phyloP scores from a whole-genome alignment of 2,113 vertebrate species.

The Rhabdomys dilectus region DNA sequence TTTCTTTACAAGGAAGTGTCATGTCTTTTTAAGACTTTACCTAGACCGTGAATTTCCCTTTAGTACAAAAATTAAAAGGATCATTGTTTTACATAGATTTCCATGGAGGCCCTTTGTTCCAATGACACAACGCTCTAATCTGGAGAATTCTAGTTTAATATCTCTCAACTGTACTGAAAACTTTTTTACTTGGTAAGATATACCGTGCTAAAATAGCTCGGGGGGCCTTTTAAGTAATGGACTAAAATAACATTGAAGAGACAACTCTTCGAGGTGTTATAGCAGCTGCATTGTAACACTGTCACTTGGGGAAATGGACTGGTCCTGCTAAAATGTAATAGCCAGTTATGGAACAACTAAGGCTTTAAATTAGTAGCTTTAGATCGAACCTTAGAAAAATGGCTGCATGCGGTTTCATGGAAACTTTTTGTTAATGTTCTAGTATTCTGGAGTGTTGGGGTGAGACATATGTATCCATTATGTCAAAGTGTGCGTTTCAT shows the following conservation, averaged over 20 bases:
- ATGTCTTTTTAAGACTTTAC: not conserved
- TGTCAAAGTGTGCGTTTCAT: not conserved
- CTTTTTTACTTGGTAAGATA: slow-evolving; percentile 48
- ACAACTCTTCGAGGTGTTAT: slow-evolving; percentile 9
- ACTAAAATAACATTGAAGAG: not conserved
- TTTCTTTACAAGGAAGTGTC: not conserved
- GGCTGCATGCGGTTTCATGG: not conserved
- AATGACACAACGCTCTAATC: not conserved
- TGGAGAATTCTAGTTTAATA: slow-evolving; percentile 7
- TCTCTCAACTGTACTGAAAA: not conserved
- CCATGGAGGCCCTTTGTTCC: not conserved
- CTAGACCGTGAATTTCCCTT: not conserved
- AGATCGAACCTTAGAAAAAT: slow-evolving; percentile 24
- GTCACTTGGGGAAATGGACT: not conserved
- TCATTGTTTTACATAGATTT: not conserved
- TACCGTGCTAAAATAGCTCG: not conserved
- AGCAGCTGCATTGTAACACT: slow-evolving; percentile 51
- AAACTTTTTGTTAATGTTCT: not conserved
- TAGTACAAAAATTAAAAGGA: not conserved
- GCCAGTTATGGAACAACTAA: slow-evolving; percentile 13
- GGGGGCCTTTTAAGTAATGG: slow-evolving; percentile 43
- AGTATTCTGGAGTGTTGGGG: not conserved
- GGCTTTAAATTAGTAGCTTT: not conserved
- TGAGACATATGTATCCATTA: not conserved
- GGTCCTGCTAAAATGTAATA: not conserved